Base-by-base conservation (phyloP, 2,888 invertebrate species). In the Brachyopa scutellaris region DNA sequence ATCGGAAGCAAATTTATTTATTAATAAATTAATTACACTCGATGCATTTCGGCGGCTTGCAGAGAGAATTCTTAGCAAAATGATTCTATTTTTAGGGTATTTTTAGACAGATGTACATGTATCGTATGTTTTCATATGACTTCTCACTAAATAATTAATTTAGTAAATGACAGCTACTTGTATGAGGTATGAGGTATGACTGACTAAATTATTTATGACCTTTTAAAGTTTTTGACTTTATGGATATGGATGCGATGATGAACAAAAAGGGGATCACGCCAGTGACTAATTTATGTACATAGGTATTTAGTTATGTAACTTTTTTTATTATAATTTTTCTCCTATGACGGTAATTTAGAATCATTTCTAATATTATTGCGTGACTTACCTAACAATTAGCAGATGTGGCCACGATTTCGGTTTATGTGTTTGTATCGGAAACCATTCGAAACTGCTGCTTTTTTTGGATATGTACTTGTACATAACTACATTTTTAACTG, bases 131-230 rank as follows among this genome's bases (percentile, higher is more conserved):
- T 72, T 45, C 4, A 38, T 69, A 66, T 31, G 40, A 69, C n/a
- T 57, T 80, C 62, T 38, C 67, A 80, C 62, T 79, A 47, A 79
- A 79, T n/a, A n/a, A n/a, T n/a, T 74, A 55, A 79, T 79, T 79
- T 67, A 47, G 61, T 79, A 55, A 67, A 73, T 78, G 49, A 33
- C 33, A 72, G 31, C 17, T 21, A 53, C 15, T 9, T 8, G 17
- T 5, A 9, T 53, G 19, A 38, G 36, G 11, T 62, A 15, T 21
- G 47, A 72, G 45, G 31, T 55, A 51, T 26, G 40, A 15, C 49
- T 51, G 70, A 51, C 74, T 57, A 66, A 74, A 66, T 74, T 73
- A 73, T 55, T 73, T 66, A 36, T 74, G 49, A 57, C 74, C 64
- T 64, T 74, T 74, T 57, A n/a, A 74, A 33, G 38, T 15, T 49